Base-by-base conservation (phyloP, 2,888 invertebrate genomes). In the Temnothorax rugatulus region DNA sequence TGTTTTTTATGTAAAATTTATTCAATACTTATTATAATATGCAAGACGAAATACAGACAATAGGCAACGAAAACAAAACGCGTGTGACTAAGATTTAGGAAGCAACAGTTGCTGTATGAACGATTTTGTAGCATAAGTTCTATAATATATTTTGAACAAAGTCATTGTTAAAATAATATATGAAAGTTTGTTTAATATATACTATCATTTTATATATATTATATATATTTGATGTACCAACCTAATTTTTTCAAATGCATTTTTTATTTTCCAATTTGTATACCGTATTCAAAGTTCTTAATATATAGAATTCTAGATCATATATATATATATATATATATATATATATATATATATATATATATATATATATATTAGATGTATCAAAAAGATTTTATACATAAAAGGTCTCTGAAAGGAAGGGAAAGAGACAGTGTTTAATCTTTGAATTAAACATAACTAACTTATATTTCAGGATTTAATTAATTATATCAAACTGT, bases 81-180 rank as follows among this genome's bases (percentile, higher is more conserved):
- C 82, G 66, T 77, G 59, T 84, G 73, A 82, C 82, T 83, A 86
- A 89, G 82, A 90, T 86, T 89, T 90, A 86, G 85, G 87, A 88
- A 86, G 54, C 82, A 82, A 85, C 83, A 73, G 68, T 85, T 81
- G 84, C 84, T 86, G 25, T 85, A 38, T 64, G 84, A 86, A 84
- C 76, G 85, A 90, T 82, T 85, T 88, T 84, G 82, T 90, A 88
- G 81, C 57, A 64, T 86, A 41, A 87, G 71, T 85, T 87, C 68
- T 85, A 86, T 79, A 77, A 87, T 90, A 74, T 88, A 89, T 90
- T 87, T 90, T 88, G 85, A 86, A 88, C 86, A 87, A 82, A 64
- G 66, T 86, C 71, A 84, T 88, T 87, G 85, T 89, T 88, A 82
- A 87, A 87, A 68, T 57, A 85, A 88, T 66, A 25, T 64, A 47